A percentile compares a stretch with the other conserved stretches of the same genome.
Evolutionary conservation across 2,113 vertebrate genomes (phyloP).

Genomic region (Sylvilagus bachmani): DNA sequence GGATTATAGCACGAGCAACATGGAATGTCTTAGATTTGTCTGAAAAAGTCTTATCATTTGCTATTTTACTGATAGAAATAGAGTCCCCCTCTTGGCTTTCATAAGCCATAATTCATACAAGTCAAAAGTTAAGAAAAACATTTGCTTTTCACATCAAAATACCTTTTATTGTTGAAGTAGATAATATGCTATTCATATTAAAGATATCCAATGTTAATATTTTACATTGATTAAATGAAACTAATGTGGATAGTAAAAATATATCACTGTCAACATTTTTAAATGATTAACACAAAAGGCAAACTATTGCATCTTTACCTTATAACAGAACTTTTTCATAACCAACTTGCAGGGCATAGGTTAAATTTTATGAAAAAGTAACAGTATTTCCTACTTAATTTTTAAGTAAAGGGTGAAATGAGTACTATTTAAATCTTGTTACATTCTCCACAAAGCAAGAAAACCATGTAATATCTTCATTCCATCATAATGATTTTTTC

Average conservation of each 20-base stretch:
- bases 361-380: conserved; percentile 71
- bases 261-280: conserved; percentile 61
- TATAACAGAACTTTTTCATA: conserved; percentile 52
- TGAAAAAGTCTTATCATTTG: conserved; percentile 64
- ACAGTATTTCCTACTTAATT: not conserved
- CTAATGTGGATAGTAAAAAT: conserved; percentile 70
- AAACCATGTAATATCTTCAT: conserved; percentile 73
- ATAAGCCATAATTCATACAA: conserved; percentile 20
- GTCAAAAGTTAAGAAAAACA: conserved; percentile 48
- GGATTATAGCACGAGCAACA: conserved; percentile 21
- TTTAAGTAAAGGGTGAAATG: conserved; percentile 55
- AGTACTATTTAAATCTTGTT: conserved; percentile 53
- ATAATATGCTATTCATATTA: not conserved
- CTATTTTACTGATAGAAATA: conserved; percentile 60
- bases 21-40: conserved; percentile 54
- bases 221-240: conserved; percentile 60
- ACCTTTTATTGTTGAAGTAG: conserved; percentile 45
- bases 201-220: conserved; percentile 45
- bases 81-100: conserved; percentile 51
- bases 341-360: conserved; percentile 54
- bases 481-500: conserved; percentile 67
- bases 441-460: conserved; percentile 36
- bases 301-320: conserved; percentile 71
- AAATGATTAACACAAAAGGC: conserved; percentile 55
- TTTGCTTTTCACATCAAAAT: conserved; percentile 68